Percentiles rank a stretch among this genome's conserved stretches.
Evolutionary conservation across 2,797 vertebrate genomes (phyloP).

Genomic region (Sternarchorhynchus goeldii): DNA sequence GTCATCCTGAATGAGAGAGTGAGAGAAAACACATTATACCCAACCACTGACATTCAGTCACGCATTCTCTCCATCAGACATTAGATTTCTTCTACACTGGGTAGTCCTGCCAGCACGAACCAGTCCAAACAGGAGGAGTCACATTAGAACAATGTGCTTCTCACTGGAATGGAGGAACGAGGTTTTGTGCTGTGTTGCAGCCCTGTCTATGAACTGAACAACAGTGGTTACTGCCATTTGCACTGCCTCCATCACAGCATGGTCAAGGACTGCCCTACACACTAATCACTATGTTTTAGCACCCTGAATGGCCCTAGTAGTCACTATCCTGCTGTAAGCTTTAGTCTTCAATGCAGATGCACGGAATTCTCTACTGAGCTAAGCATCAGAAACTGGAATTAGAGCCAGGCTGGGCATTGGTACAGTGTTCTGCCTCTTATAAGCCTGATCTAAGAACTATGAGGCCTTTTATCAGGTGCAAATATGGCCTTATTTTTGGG

Average conservation of each 20-base stretch:
- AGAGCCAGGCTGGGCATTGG: neutral
- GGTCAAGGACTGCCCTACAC: neutral
- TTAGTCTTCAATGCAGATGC: neutral
- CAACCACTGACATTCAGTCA: neutral
- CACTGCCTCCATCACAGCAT: neutral
- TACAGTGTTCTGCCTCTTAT: neutral
- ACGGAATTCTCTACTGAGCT: neutral
- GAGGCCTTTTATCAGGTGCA: neutral
- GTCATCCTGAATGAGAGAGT: neutral
- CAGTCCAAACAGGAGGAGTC: conserved; percentile 6
- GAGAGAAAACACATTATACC: neutral
- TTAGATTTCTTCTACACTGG: neutral
- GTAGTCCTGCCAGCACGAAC: neutral
- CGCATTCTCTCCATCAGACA: neutral
- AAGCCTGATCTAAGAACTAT: neutral
- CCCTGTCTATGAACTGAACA: conserved; percentile 8
- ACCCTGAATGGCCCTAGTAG: neutral
- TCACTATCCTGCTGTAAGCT: neutral
- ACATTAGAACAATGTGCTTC: neutral
- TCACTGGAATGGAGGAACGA: conserved; percentile 18
- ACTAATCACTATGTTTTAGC: neutral
- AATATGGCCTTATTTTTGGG: neutral
- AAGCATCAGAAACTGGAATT: neutral
- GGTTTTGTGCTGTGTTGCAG: conserved; percentile 14
- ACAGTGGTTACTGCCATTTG: conserved; percentile 18